These are phyloP conservation scores for Daubentonia madagascariensis DNA, from an alignment of 2,113 vertebrate species.

Conservation along the genomic window DNA sequence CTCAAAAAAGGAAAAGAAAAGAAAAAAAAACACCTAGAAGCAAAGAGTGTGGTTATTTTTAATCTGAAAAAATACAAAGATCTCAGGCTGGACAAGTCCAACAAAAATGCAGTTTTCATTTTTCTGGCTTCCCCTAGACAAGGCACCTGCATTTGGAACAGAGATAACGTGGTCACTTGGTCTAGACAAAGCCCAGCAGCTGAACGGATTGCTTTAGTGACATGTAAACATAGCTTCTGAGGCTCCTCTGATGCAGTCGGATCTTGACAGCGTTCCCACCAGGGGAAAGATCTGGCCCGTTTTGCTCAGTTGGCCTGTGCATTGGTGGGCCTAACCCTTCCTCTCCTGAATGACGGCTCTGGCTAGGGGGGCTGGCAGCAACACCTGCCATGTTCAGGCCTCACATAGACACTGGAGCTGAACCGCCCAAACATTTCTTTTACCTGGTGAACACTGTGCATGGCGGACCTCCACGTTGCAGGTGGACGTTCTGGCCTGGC, in stretches of 20 bases:
- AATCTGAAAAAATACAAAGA: background rate
- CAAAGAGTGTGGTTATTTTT: background rate
- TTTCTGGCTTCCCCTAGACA: background rate
- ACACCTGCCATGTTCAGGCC: background rate
- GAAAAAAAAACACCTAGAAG: background rate
- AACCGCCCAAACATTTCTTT: background rate
- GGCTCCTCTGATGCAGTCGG: background rate
- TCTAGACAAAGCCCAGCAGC: background rate
- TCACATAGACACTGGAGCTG: background rate
- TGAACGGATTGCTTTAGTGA: background rate
- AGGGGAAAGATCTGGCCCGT: background rate
- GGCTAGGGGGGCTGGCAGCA: background rate
- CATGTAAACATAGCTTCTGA: background rate
- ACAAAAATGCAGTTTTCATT: background rate
- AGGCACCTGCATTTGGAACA: background rate
- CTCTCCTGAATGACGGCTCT: background rate
- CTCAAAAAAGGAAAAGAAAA: background rate
- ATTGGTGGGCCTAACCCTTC: background rate
- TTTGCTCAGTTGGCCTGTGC: background rate
- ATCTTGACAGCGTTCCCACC: background rate
- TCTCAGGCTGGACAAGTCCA: background rate
- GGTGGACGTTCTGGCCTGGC: background rate
- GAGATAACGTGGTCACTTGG: fast-evolving
- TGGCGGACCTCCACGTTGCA: fast-evolving
- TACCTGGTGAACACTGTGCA: background rate